These are phyloP conservation scores for Oryzias curvinotus DNA, from an alignment of 2,113 vertebrate genomes.

Conservation along the genomic window DNA sequence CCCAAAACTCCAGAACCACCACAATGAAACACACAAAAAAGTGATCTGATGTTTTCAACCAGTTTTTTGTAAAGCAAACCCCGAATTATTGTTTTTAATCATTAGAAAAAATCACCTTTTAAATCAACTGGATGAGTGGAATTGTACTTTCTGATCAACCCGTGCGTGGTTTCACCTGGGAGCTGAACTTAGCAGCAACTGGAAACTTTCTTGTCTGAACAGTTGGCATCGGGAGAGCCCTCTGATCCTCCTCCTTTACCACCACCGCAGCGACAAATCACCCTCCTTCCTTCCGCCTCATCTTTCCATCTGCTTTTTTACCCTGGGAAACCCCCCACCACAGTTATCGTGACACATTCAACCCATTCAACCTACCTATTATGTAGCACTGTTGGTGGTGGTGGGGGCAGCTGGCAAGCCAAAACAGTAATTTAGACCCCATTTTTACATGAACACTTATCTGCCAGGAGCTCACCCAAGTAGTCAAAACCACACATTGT, in stretches of 20 bases:
- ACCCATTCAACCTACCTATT: constrained; percentile 54
- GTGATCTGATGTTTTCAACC: too few species aligned
- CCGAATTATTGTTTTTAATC: too few species aligned
- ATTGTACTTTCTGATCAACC: not conserved
- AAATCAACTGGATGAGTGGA: too few species aligned
- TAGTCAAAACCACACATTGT: constrained; percentile 25
- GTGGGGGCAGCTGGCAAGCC: constrained; percentile 41
- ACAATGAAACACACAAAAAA: not conserved
- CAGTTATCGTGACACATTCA: constrained; percentile 48
- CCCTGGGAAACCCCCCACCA: constrained; percentile 59
- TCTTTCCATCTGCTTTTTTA: constrained; percentile 55
- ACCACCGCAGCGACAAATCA: constrained; percentile 12
- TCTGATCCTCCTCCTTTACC: constrained; percentile 19
- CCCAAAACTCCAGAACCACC: not conserved
- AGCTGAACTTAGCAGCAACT: constrained; percentile 4
- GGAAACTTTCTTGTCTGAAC: constrained; percentile 1
- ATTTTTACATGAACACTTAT: constrained; percentile 38
- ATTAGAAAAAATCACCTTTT: too few species aligned
- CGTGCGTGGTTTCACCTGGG: not conserved
- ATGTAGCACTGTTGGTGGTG: constrained; percentile 37
- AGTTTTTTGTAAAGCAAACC: too few species aligned
- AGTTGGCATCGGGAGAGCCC: constrained; percentile 17
- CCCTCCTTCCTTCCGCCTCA: constrained; percentile 33
- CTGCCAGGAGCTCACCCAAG: constrained; percentile 44
- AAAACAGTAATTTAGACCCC: constrained; percentile 60